Evolutionary conservation across 2,797 vertebrate species (phyloP), one percentile per base, ranked within the genome.

Genomic region (Enoplosus armatus): DNA sequence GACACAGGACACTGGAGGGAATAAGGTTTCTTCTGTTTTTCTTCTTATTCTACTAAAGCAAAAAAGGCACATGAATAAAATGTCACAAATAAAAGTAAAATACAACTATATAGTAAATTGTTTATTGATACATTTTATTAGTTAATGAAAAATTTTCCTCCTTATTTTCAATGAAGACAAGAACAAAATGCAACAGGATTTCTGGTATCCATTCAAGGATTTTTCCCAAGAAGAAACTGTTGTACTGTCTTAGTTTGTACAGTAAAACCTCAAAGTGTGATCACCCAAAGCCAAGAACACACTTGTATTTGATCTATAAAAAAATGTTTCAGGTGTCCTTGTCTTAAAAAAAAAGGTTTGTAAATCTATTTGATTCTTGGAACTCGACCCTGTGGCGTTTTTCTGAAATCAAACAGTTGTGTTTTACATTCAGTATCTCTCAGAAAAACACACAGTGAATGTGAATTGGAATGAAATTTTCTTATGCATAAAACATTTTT

Each of bases 261-360:
- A 70, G 35, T 10, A 15, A 48, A 77, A 65, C 33, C 22, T 66
- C 39, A 12, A 58, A 53, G 9, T 10, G 0, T 27, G 27, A 69
- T 70, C 26, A 45, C 14, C 37, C 15, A 50, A 56, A 71, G 56
- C 31, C 16, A 37, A 64, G 27, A 43, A 35, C 62, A 63, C 10
- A 29, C 15, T 53, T 72, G 8, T 24, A 10, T 56, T 27, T 62
- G 27, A 76, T 56, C 27, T 5, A 26, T 24, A 15, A 55, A 39
- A 51, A 18, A 27, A n/a, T 41, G n/a, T 60, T 26, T 64, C 24
- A 27, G 27, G 2, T 48, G 45, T 43, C 51, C 39, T 22, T 20
- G 3, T 55, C 11, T 41, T 29, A 39, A 69, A 72, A 72, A 64
- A 31, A 66, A 2, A 26, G 41, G 12, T 63, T 39, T 39, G 0